These are phyloP conservation scores for Columba livia DNA, from an alignment of 2,113 vertebrate species.

Conservation along the genomic window DNA sequence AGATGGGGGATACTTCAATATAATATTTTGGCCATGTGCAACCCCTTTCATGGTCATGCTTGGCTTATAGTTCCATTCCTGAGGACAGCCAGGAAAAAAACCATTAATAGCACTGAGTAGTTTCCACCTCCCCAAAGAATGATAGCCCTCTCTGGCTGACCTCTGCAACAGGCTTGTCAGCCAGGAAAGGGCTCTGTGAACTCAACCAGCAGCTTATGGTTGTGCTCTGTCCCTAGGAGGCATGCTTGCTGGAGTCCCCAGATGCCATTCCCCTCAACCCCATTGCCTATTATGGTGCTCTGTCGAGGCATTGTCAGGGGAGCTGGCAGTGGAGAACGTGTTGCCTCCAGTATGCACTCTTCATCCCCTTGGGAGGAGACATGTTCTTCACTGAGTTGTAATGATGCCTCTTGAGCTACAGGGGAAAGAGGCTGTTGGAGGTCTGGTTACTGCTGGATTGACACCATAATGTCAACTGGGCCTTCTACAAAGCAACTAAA, in stretches of 20 bases:
- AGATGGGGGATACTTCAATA: background rate
- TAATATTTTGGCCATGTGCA: conserved; percentile 30
- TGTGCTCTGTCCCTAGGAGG: conserved; percentile 13
- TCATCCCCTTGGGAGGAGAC: background rate
- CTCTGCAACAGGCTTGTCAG: conserved; percentile 28
- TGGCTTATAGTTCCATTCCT: conserved; percentile 44
- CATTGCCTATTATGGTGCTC: conserved; percentile 53
- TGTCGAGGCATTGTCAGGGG: background rate
- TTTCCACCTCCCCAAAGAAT: conserved; percentile 59
- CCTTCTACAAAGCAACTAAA: background rate
- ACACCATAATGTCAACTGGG: background rate
- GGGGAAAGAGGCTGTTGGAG: background rate
- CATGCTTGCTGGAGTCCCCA: conserved; percentile 24
- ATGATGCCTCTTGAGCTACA: background rate
- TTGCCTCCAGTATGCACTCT: background rate
- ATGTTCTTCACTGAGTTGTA: background rate
- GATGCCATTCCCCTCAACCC: conserved; percentile 41
- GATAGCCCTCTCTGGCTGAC: conserved; percentile 59
- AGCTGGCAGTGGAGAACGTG: background rate
- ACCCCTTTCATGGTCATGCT: conserved; percentile 53
- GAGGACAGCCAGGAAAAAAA: conserved; percentile 62
- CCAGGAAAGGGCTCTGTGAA: conserved; percentile 21
- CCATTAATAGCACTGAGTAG: conserved; percentile 22
- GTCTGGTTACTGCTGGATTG: background rate
- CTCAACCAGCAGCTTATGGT: background rate